A percentile compares a stretch with the other conserved stretches of the same genome.
These are phyloP conservation scores for Bombylius discolor DNA, from an alignment of 2,888 invertebrate species.

Conservation along the genomic window DNA sequence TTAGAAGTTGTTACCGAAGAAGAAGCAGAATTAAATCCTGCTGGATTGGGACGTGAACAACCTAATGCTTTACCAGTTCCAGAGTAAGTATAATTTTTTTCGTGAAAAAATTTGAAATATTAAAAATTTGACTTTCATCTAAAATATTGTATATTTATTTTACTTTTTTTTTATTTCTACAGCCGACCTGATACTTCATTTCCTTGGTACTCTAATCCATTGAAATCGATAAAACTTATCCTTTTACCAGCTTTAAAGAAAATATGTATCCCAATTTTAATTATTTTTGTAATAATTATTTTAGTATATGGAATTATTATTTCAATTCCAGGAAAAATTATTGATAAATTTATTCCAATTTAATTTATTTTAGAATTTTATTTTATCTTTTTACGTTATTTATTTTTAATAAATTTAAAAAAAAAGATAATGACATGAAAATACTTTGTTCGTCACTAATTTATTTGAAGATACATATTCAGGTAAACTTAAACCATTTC, in stretches of 20 bases:
- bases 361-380: too few relatives aligned
- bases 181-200: constrained; percentile 51
- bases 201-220: constrained; percentile 44
- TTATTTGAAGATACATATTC: too few relatives aligned
- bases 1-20: constrained; percentile 45
- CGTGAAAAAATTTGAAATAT: too few relatives aligned
- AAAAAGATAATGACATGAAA: too few relatives aligned
- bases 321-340: neutral
- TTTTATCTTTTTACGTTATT: too few relatives aligned
- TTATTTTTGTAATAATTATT: neutral
- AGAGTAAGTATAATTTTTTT: constrained; percentile 39
- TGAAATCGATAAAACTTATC: constrained; percentile 37
- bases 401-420: too few relatives aligned
- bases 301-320: neutral
- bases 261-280: neutral
- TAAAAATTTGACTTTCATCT: neutral
- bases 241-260: constrained; percentile 17
- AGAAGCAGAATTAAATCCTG: constrained; percentile 49
- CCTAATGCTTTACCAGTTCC: constrained; percentile 51
- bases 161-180: constrained; percentile 16
- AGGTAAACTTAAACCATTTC: too few relatives aligned
- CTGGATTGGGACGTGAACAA: constrained; percentile 48
- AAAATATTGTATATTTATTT: neutral
- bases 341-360: too few relatives aligned
- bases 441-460: too few relatives aligned